Evolutionary conservation across 2,113 vertebrate species (phyloP).

Genomic region (Dascyllus trimaculatus): DNA sequence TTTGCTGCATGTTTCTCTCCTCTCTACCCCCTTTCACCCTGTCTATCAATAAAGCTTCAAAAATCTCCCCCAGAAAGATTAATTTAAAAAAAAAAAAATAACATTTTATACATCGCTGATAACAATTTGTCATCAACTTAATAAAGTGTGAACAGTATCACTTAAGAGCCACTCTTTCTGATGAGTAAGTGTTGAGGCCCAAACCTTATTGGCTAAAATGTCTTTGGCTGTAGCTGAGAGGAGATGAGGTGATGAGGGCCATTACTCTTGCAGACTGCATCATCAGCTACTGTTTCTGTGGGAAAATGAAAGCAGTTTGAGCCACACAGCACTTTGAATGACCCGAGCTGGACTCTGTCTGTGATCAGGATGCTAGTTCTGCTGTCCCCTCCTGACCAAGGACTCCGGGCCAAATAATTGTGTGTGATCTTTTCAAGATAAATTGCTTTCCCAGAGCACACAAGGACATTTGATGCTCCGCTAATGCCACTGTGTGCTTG

Average conservation of each 20-base stretch:
- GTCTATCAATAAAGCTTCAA: too few species aligned
- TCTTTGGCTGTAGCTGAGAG: too few species aligned
- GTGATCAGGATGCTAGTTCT: constrained; percentile 16
- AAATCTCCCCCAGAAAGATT: too few species aligned
- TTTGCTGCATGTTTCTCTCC: too few species aligned
- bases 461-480: constrained; percentile 12
- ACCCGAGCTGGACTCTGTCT: constrained; percentile 33
- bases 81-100: too few species aligned
- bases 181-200: too few species aligned
- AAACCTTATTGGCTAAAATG: not conserved
- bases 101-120: too few species aligned
- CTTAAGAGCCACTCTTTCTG: too few species aligned
- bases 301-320: constrained; percentile 37
- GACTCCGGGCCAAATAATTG: constrained; percentile 33
- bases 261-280: not conserved
- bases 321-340: constrained; percentile 36
- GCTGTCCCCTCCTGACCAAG: constrained; percentile 8
- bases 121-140: too few species aligned
- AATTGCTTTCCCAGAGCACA: constrained; percentile 63
- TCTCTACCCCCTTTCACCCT: too few species aligned
- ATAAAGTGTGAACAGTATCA: too few species aligned
- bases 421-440: constrained; percentile 26
- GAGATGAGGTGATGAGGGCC: too few species aligned
- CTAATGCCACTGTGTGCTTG: constrained; percentile 2
- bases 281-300: constrained; percentile 49